Percentiles rank a stretch among this genome's conserved stretches.
phyloP scores from a whole-genome alignment of 1,140 invertebrate genomes.

The Anadara kagoshimensis region DNA sequence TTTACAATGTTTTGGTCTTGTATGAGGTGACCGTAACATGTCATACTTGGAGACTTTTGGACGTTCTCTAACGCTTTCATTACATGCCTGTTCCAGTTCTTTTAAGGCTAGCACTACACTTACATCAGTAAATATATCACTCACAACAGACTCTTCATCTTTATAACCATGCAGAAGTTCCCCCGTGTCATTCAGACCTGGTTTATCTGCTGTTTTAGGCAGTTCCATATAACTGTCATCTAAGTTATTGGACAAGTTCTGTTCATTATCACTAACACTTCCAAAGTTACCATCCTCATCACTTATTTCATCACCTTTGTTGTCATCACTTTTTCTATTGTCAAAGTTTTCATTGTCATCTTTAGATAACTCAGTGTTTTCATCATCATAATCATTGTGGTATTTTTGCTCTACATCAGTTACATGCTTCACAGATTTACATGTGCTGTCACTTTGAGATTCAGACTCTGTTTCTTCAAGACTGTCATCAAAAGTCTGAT shows the following conservation, averaged over 20 bases:
- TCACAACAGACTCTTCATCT: conserved; percentile 45
- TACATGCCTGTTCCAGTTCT: background rate
- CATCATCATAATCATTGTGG: no score
- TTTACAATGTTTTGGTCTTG: conserved; percentile 2
- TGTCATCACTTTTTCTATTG: background rate
- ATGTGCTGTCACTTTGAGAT: no score
- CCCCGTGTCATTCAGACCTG: conserved; percentile 32
- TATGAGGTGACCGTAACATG: conserved; percentile 26
- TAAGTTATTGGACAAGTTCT: conserved; percentile 24
- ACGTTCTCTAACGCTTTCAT: conserved; percentile 2
- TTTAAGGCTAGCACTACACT: conserved; percentile 4
- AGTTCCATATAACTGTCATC: conserved; percentile 16
- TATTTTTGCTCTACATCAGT: no score
- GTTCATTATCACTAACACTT: conserved; percentile 52
- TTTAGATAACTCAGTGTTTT: no score
- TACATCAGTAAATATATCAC: conserved; percentile 49
- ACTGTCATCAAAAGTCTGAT: no score
- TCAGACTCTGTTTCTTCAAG: no score
- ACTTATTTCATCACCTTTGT: conserved; percentile 2
- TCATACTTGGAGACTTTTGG: conserved; percentile 28
- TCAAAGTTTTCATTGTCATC: no score
- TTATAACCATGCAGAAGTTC: conserved; percentile 45
- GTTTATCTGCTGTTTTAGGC: conserved; percentile 4
- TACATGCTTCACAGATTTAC: no score
- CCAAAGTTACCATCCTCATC: conserved; percentile 55